Evolutionary conservation across 2,888 invertebrate genomes (phyloP), one percentile per base, ranked within the genome.

Genomic region (Formica aserva): DNA sequence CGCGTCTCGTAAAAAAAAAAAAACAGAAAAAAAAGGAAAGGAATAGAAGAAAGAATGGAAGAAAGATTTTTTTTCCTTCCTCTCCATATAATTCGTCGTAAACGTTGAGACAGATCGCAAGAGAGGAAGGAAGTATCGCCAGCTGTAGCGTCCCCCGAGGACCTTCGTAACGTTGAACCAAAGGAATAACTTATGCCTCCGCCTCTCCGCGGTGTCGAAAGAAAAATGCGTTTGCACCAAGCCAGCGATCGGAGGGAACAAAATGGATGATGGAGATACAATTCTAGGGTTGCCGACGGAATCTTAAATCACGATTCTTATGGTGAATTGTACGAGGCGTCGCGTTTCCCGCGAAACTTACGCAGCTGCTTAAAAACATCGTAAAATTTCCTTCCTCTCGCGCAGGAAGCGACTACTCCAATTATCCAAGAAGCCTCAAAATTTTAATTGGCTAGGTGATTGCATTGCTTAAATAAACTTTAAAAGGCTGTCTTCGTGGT

Each of bases 261-360:
- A 90, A 89, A 90, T 86, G 87, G 87, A 90, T 89, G 89, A 89
- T 86, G 84, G 84, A 89, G 83, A 81, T 91, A 87, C 89, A 87
- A 90, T 90, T 89, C 80, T 71, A 80, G 76, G 67, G 84, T 77
- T 82, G 75, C 77, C 81, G 89, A 87, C 91, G 74, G 84, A 80
- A 80, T 82, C 84, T 87, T 91, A 90, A 90, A 90, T 91, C 89
- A 88, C 74, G 65, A 35, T n/a, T 84, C 86, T 89, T 88, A 89
- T 86, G 80, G 86, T 84, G 80, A 84, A 86, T 82, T 86, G 83
- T 86, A 86, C 82, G 85, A 75, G 32, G 69, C 66, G 55, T 72
- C 71, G 18, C 26, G 22, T 41, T 82, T 81, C 72, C 67, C 67
- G 72, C 63, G 32, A 69, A 69, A 9, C 38, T 77, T 41, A 13